Conservation (phyloP, 2,888 invertebrate genomes). For the Mesorhabditis sp. region DNA sequence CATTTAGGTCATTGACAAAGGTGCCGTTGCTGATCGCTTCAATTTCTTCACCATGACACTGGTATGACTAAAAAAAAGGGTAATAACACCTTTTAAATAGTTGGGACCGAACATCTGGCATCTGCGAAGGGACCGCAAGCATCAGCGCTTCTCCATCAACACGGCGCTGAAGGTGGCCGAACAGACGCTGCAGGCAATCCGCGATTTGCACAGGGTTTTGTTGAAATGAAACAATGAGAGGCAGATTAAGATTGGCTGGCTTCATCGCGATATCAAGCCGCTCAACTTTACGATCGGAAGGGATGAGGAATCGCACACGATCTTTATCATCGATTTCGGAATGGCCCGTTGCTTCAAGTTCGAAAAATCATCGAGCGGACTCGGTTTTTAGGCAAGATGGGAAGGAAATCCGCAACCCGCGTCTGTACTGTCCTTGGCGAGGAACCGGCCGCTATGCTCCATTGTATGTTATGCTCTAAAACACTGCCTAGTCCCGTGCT, state of each 20-base stretch:
- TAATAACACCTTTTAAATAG: conserved; percentile 12
- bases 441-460: conserved; percentile 31
- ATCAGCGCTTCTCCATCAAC: conserved; percentile 19
- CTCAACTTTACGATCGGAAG: conserved; percentile 33
- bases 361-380: background rate
- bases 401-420: conserved; percentile 22
- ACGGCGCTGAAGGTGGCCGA: conserved; percentile 25
- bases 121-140: conserved; percentile 24
- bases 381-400: conserved; percentile 11
- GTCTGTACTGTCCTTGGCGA: conserved; percentile 22
- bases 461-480: too few relatives aligned
- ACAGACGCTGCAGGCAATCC: conserved; percentile 28
- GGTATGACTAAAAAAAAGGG: conserved; percentile 15
- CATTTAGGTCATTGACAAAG: conserved; percentile 33
- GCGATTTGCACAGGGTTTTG: conserved; percentile 29
- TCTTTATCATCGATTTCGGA: conserved; percentile 30
- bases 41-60: conserved; percentile 36
- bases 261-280: conserved; percentile 34
- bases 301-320: conserved; percentile 24
- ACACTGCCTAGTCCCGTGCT: too few relatives aligned
- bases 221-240: background rate
- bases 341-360: conserved; percentile 21
- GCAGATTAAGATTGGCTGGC: conserved; percentile 15
- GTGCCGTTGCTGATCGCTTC: conserved; percentile 30
- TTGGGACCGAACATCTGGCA: conserved; percentile 48